Evolutionary conservation across 2,888 invertebrate species (phyloP).

Genomic region (Patella pellucida): DNA sequence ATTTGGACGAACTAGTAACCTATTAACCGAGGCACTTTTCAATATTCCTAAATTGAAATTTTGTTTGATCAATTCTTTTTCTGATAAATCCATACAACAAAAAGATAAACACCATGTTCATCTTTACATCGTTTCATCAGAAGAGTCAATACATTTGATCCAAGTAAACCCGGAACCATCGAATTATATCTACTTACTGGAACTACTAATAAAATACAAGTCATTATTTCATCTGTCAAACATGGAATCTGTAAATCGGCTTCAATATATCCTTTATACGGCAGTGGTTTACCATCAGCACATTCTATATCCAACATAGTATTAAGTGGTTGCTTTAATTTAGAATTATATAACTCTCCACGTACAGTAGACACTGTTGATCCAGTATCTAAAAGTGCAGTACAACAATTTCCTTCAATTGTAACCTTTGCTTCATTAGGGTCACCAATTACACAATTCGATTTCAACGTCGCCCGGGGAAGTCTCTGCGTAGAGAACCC

Average conservation of each 20-base stretch:
- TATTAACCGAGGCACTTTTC: not conserved
- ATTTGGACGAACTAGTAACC: not conserved
- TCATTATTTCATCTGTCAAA: not conserved
- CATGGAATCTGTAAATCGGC: not conserved
- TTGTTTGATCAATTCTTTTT: no score
- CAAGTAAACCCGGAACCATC: not conserved
- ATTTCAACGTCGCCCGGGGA: not conserved
- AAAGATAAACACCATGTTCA: no score
- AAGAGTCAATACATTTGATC: not conserved
- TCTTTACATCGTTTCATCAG: not conserved
- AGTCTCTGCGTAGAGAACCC: not conserved
- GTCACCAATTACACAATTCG: not conserved
- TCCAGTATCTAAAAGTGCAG: slow-evolving; percentile 1
- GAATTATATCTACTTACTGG: not conserved
- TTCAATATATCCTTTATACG: not conserved
- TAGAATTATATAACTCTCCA: not conserved
- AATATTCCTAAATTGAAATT: no score
- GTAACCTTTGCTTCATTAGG: not conserved
- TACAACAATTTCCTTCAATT: not conserved
- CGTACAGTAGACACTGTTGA: not conserved
- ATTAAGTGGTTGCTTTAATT: not conserved
- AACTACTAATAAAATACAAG: no score
- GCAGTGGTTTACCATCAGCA: not conserved
- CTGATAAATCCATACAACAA: no score
- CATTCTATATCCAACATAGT: not conserved